Conservation (phyloP, 2,888 invertebrate genomes). For the Synanthedon myopaeformis region DNA sequence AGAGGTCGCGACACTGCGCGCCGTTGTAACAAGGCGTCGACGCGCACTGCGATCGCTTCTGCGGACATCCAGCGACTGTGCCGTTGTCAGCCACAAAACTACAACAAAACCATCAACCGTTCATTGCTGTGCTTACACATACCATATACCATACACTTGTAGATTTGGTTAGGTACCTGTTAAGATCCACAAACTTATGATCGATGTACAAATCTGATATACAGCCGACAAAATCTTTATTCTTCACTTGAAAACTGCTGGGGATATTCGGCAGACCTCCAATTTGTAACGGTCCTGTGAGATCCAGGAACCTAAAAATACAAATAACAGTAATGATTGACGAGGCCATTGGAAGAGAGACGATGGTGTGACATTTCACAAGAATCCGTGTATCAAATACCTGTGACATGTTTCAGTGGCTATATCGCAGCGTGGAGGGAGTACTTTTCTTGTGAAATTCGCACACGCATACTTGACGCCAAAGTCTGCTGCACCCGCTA, state of each 20-base stretch:
- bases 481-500: slow-evolving; percentile 77
- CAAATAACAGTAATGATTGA: slow-evolving; percentile 43
- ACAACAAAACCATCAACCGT: slow-evolving; percentile 7
- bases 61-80: slow-evolving; percentile 87
- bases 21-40: slow-evolving; percentile 89
- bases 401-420: slow-evolving; percentile 84
- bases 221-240: slow-evolving; percentile 89
- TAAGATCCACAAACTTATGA: slow-evolving; percentile 87
- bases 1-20: slow-evolving; percentile 88
- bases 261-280: slow-evolving; percentile 91
- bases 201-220: slow-evolving; percentile 90
- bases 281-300: slow-evolving; percentile 92
- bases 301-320: slow-evolving; percentile 81
- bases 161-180: slow-evolving; percentile 64
- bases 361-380: not conserved
- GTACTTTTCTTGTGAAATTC: slow-evolving; percentile 76
- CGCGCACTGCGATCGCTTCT: slow-evolving; percentile 84
- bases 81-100: slow-evolving; percentile 91
- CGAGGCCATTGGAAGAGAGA: not conserved
- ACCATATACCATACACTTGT: no score
- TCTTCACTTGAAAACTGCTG: slow-evolving; percentile 80
- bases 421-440: slow-evolving; percentile 80
- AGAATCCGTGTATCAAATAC: slow-evolving; percentile 15
- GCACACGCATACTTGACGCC: slow-evolving; percentile 87
- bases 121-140: not conserved